Conservation (phyloP, 2,888 invertebrate species). For the Liopterus haemorrhoidalis region DNA sequence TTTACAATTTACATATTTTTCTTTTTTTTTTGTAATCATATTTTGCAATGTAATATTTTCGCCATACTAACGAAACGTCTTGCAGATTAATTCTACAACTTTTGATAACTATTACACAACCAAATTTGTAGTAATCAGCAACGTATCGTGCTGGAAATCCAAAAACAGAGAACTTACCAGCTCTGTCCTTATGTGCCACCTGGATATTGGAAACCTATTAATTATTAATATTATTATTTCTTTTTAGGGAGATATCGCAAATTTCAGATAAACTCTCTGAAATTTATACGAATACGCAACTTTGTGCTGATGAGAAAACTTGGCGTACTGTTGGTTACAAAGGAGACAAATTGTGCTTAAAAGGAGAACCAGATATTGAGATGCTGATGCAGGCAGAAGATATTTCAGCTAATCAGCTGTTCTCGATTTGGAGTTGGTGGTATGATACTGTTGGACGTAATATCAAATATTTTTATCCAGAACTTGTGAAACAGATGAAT, state of each 20-base stretch:
- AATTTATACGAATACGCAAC: conserved; percentile 54
- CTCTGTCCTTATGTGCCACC: too few species aligned
- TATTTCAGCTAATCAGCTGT: conserved; percentile 35
- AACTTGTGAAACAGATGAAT: conserved; percentile 56
- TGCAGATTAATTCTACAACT: too few species aligned
- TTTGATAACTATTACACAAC: too few species aligned
- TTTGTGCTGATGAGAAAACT: conserved; percentile 48
- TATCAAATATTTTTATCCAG: conserved; percentile 52
- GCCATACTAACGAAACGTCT: too few species aligned
- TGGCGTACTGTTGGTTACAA: conserved; percentile 31
- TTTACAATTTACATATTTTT: too few species aligned
- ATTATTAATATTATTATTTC: conserved; percentile 15
- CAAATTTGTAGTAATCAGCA: too few species aligned
- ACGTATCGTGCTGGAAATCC: too few species aligned
- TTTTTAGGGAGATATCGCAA: conserved; percentile 46
- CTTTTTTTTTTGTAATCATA: too few species aligned
- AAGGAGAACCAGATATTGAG: conserved; percentile 59
- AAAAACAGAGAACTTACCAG: too few species aligned
- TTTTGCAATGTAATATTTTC: too few species aligned
- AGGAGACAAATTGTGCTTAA: too few species aligned
- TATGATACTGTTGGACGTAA: conserved; percentile 55
- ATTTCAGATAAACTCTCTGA: conserved; percentile 52
- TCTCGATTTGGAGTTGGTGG: conserved; percentile 64
- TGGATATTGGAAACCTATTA: too few species aligned
- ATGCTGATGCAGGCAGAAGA: conserved; percentile 49